Percentiles rank a stretch among this genome's conserved stretches.
Conservation (phyloP, 1,140 invertebrate genomes). For the Probaryconus sp. region DNA sequence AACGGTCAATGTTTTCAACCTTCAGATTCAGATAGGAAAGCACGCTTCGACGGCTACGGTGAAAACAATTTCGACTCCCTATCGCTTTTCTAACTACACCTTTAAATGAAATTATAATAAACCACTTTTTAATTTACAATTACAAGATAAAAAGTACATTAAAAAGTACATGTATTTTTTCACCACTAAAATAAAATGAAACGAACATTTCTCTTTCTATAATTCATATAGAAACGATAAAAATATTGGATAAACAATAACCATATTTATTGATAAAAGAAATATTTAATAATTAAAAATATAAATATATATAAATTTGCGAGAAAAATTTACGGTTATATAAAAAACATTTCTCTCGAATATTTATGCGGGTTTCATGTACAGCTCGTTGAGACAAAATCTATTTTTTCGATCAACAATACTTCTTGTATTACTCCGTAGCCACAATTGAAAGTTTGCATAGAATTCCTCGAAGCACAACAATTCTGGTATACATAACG, state of each 20-base stretch:
- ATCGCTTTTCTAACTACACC: conserved; percentile 13
- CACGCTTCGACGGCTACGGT: conserved; percentile 7
- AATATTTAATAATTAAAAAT: too few relatives aligned
- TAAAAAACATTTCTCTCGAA: neutral
- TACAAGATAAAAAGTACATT: too few relatives aligned
- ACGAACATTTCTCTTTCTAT: too few relatives aligned
- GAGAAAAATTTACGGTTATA: too few relatives aligned
- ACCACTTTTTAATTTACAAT: too few relatives aligned
- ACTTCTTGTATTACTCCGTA: conserved; percentile 17
- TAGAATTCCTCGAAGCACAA: conserved; percentile 28
- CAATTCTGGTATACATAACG: conserved; percentile 14
- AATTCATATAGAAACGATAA: too few relatives aligned
- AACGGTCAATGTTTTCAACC: conserved; percentile 12
- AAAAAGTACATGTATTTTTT: too few relatives aligned
- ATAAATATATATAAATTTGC: too few relatives aligned
- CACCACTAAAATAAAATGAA: too few relatives aligned
- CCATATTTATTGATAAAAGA: too few relatives aligned
- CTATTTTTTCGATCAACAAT: conserved; percentile 26
- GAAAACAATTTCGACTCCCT: conserved; percentile 20
- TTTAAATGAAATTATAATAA: too few relatives aligned
- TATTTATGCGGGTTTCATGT: neutral
- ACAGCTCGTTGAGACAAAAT: conserved; percentile 2
- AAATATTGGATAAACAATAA: too few relatives aligned
- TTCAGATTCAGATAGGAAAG: conserved; percentile 23
- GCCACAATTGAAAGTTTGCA: conserved; percentile 42